A percentile compares a stretch with the other conserved stretches of the same genome.
phyloP scores from a whole-genome alignment of 2,113 vertebrate genomes.

The Mastomys natalensis region DNA sequence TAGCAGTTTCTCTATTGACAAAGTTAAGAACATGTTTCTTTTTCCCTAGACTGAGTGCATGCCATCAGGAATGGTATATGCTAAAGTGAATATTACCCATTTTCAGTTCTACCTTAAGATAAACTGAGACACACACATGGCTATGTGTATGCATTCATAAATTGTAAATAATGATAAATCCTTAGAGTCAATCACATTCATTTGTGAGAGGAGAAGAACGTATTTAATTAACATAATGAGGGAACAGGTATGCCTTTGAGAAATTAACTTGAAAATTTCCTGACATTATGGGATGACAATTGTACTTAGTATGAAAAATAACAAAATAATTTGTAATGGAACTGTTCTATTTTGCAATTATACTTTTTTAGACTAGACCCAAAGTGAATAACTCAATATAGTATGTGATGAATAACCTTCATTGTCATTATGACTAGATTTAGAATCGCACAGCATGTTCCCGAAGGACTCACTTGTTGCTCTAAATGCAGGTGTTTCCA shows the following conservation, averaged over 20 bases:
- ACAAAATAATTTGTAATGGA: not conserved
- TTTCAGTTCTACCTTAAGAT: not conserved
- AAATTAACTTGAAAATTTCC: not conserved
- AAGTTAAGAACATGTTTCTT: not conserved
- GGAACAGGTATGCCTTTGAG: not conserved
- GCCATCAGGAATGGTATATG: not conserved
- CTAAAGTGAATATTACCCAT: not conserved
- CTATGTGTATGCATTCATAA: not conserved
- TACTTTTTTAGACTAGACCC: not conserved
- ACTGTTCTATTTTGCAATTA: not conserved
- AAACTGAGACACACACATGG: not conserved
- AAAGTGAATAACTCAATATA: not conserved
- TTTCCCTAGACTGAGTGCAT: not conserved
- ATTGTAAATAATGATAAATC: not conserved
- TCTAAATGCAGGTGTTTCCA: not conserved
- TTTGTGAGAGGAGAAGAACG: not conserved
- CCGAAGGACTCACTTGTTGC: not conserved
- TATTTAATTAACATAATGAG: not conserved
- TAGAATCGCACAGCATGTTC: not conserved
- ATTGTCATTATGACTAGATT: not conserved
- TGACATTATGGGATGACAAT: not conserved
- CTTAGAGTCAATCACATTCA: not conserved
- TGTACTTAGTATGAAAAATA: not conserved
- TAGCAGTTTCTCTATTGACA: not conserved
- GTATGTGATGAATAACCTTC: not conserved